phyloP scores from a whole-genome alignment of 2,888 invertebrate species.

The Ptychoptera contaminata region DNA sequence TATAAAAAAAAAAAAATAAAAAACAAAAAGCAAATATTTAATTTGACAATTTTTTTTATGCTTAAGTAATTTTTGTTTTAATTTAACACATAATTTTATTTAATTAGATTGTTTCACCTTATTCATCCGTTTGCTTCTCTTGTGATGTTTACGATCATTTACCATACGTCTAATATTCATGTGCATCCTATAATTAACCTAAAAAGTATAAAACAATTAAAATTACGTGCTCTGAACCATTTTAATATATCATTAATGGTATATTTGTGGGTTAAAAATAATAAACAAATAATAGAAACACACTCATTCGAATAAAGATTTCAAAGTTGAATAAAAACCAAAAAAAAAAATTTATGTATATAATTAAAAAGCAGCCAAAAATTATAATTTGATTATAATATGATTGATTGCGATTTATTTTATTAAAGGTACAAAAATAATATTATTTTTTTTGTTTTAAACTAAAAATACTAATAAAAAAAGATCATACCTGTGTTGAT shows the following conservation, averaged over 20 bases:
- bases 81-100: too few species aligned
- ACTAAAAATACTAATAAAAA: constrained; percentile 1
- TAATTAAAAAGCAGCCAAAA: too few species aligned
- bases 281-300: too few species aligned
- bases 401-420: too few species aligned
- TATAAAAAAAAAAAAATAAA: constrained; percentile 6
- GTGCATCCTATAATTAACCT: constrained; percentile 73
- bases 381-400: too few species aligned
- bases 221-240: background rate
- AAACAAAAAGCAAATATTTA: constrained; percentile 3
- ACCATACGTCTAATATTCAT: constrained; percentile 79
- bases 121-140: constrained; percentile 68
- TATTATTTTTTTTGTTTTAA: background rate
- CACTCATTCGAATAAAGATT: too few species aligned
- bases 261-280: too few species aligned
- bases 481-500: constrained; percentile 49
- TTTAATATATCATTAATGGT: background rate
- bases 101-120: constrained; percentile 45
- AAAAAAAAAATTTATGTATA: constrained; percentile 1
- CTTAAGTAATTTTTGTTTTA: background rate
- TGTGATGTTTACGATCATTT: constrained; percentile 72
- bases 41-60: background rate
- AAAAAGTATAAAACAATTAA: constrained; percentile 10
- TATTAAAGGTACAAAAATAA: background rate
- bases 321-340: background rate